Conservation (phyloP, 2,888 invertebrate genomes). For the Tenthredo distinguenda region DNA sequence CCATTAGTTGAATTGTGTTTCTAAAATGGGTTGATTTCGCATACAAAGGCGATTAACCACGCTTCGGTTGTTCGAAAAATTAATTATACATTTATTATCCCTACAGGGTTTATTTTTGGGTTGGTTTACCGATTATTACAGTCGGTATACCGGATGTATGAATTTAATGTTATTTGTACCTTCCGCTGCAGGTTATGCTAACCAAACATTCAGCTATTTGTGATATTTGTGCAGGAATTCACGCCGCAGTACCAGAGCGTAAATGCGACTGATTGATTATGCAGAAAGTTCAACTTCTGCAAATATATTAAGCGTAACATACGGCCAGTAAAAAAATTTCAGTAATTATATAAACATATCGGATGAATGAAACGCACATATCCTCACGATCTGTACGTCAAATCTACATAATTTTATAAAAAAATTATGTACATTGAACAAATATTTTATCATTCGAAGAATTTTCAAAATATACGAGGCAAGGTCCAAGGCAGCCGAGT, state of each 20-base stretch:
- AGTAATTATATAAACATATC: neutral
- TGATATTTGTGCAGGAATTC: neutral
- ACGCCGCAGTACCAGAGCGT: neutral
- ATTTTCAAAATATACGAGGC: neutral
- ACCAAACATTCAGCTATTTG: neutral
- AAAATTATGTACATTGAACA: neutral
- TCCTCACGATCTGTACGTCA: neutral
- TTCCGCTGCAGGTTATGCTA: neutral
- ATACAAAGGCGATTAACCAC: neutral
- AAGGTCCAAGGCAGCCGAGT: neutral
- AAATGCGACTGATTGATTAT: neutral
- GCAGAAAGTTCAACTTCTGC: neutral
- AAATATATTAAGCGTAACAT: neutral
- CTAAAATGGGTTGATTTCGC: neutral
- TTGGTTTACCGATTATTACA: constrained; percentile 7
- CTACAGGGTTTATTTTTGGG: neutral
- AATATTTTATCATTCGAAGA: neutral
- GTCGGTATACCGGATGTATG: neutral
- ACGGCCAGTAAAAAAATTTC: neutral
- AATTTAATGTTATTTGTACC: neutral
- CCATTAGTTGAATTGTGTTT: neutral
- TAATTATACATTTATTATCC: neutral
- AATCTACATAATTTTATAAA: neutral
- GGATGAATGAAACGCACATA: neutral
- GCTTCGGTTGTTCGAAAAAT: neutral